phyloP scores from a whole-genome alignment of 2,888 invertebrate genomes.

The Ornithoptera priamus region DNA sequence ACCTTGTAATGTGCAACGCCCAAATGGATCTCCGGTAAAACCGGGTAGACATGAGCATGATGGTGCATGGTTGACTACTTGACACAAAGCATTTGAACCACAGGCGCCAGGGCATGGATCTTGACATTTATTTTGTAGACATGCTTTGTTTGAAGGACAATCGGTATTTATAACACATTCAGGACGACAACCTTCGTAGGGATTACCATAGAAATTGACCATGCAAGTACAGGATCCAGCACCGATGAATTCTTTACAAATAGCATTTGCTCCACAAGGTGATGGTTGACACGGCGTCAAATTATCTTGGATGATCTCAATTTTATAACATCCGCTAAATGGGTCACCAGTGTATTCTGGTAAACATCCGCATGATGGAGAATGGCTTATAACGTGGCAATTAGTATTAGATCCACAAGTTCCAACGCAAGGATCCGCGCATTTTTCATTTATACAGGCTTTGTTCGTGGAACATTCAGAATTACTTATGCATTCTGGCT shows the following conservation, averaged over 20 bases:
- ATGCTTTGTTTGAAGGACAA: conserved; percentile 85
- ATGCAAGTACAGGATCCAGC: conserved; percentile 85
- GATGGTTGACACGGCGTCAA: conserved; percentile 81
- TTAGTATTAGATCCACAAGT: conserved; percentile 86
- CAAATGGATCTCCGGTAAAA: conserved; percentile 87
- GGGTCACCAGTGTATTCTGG: conserved; percentile 87
- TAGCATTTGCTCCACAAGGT: conserved; percentile 84
- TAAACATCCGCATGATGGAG: conserved; percentile 85
- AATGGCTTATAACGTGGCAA: conserved; percentile 87
- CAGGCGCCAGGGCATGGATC: conserved; percentile 90
- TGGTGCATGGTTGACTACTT: conserved; percentile 86
- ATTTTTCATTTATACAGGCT: conserved; percentile 89
- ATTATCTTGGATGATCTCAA: conserved; percentile 60
- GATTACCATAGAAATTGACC: conserved; percentile 86
- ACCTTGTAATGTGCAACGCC: conserved; percentile 80
- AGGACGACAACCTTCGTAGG: conserved; percentile 87
- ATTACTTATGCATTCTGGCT: conserved; percentile 89
- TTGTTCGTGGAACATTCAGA: conserved; percentile 84
- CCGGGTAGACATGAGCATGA: conserved; percentile 84
- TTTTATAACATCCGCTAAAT: conserved; percentile 81
- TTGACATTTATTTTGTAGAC: conserved; percentile 85
- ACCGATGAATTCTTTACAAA: conserved; percentile 81
- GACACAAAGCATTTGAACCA: conserved; percentile 87
- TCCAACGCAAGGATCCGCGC: conserved; percentile 86
- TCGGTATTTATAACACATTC: conserved; percentile 86